A percentile compares a stretch with the other conserved stretches of the same genome.
Conservation (phyloP, 2,797 vertebrate species). For the Monodelphis domestica region DNA sequence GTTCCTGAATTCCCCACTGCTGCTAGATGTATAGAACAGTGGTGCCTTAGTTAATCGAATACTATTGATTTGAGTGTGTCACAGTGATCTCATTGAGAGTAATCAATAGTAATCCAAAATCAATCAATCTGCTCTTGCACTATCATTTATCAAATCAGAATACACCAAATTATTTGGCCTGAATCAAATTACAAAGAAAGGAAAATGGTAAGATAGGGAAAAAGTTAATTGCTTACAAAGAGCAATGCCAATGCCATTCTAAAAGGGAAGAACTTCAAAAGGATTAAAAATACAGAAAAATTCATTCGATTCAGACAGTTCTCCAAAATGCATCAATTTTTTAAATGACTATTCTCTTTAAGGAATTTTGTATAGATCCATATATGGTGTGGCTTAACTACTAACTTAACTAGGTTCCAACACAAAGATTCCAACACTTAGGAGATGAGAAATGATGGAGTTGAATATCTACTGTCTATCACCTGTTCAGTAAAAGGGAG, state of each 20-base stretch:
- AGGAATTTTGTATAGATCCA: background rate
- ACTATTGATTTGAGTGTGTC: slow-evolving; percentile 85
- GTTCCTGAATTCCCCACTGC: slow-evolving; percentile 78
- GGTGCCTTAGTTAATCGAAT: slow-evolving; percentile 84
- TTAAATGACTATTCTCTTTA: background rate
- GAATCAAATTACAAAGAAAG: slow-evolving; percentile 70
- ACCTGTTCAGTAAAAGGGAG: slow-evolving; percentile 53
- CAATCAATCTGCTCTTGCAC: slow-evolving; percentile 85
- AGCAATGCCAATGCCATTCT: slow-evolving; percentile 44
- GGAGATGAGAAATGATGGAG: background rate
- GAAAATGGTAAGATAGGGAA: slow-evolving; percentile 47
- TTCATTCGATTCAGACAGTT: slow-evolving; percentile 42
- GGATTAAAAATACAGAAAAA: slow-evolving; percentile 39
- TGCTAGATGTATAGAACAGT: slow-evolving; percentile 71
- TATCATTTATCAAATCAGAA: slow-evolving; percentile 86
- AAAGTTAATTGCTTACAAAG: slow-evolving; percentile 56
- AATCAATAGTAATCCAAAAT: slow-evolving; percentile 90
- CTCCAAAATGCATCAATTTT: slow-evolving; percentile 40
- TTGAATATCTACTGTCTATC: slow-evolving; percentile 61
- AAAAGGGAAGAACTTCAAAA: slow-evolving; percentile 24
- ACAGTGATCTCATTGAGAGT: slow-evolving; percentile 86
- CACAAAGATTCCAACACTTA: slow-evolving; percentile 49
- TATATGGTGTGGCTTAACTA: background rate
- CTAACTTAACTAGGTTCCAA: background rate
- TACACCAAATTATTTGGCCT: slow-evolving; percentile 83